These are phyloP conservation scores for Paracyprichromis sp. DNA, from an alignment of 2,113 vertebrate species.

Conservation along the genomic window DNA sequence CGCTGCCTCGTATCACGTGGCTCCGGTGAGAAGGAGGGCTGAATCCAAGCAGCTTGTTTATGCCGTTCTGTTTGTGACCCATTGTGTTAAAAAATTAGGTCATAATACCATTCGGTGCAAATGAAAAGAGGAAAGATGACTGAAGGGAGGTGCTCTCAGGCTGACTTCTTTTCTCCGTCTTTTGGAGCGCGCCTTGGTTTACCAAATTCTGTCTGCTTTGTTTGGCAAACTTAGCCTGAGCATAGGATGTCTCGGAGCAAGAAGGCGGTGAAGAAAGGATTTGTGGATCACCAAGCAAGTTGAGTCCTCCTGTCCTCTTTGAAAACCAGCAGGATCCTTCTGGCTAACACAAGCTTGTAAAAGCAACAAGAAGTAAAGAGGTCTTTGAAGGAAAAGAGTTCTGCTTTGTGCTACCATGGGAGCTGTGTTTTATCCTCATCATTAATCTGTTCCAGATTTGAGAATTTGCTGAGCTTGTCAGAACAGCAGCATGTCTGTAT, in stretches of 20 bases:
- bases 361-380: constrained; percentile 24
- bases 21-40: constrained; percentile 19
- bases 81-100: constrained; percentile 31
- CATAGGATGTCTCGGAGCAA: background rate
- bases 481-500: constrained; percentile 33
- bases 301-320: constrained; percentile 11
- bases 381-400: constrained; percentile 50
- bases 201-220: background rate
- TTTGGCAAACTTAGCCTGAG: constrained; percentile 6
- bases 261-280: background rate
- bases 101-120: constrained; percentile 15
- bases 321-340: constrained; percentile 29
- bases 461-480: constrained; percentile 32
- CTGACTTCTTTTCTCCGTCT: background rate
- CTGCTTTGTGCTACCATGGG: constrained; percentile 38
- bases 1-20: constrained; percentile 42
- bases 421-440: constrained; percentile 44
- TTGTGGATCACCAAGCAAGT: constrained; percentile 18
- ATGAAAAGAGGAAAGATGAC: background rate
- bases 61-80: constrained; percentile 27
- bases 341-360: constrained; percentile 32
- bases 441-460: constrained; percentile 62
- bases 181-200: constrained; percentile 10
- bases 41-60: constrained; percentile 35
- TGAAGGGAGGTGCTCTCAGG: background rate